Evolutionary conservation across 2,888 invertebrate species (phyloP), one percentile per base, ranked within the genome.

Genomic region (Cenopis cana): DNA sequence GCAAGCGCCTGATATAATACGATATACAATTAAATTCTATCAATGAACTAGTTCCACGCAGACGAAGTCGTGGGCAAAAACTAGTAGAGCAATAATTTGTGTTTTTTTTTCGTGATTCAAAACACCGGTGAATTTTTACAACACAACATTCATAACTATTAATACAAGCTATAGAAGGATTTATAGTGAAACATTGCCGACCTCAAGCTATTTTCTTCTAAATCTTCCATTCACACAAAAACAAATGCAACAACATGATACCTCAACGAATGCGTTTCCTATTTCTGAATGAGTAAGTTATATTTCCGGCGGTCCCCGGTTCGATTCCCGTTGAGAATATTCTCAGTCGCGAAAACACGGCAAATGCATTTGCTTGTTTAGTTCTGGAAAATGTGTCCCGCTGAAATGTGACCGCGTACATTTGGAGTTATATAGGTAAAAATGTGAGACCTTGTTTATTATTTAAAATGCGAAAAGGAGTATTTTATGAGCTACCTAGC

Each of bases 301-400:
- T 41, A 20, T 46, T 61, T 11, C 46, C 52, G 17, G 20, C 29
- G 41, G 17, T 46, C 60, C 69, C 11, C 6, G 24, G 69, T 64
- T 65, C 46, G 59, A 59, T 41, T 65, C 69, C 50, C 59, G 55
- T 36, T 2, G 41, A 36, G n/a, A 50, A 3, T 50, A 54, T 18
- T 24, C 18, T n/a, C 41, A 20, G 46, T 10, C 20, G 59, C 59
- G 17, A 57, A 8, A 56, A 71, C 71, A 71, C 66, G 50, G 55
- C 29, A 67, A 71, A 61, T 71, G 71, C 66, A 71, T 71, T 71
- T 67, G 66, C 49, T 41, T 56, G 29, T 69, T 41, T 70, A 61
- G 61, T 60, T n/a, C 33, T 38, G 24, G 33, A 14, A 59, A 65
- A 64, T 57, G 56, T 69, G 9, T 18, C 20, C 6, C 17, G 17